These are phyloP conservation scores for Meandrina meandrites DNA, from an alignment of 92 coral and sea anemone species.

Conservation along the genomic window DNA sequence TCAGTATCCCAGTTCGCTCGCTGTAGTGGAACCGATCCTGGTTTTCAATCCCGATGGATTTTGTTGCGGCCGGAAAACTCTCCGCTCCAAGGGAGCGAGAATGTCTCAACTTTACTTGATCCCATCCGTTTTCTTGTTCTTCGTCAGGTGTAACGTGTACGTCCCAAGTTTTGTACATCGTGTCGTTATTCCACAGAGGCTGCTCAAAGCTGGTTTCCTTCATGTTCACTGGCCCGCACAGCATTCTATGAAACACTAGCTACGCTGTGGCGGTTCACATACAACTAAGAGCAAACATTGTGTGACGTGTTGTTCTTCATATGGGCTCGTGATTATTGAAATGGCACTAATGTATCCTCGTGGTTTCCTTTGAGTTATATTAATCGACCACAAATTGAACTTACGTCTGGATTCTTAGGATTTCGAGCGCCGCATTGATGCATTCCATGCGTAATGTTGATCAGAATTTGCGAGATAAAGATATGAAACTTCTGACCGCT, in stretches of 20 bases:
- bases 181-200: constrained; percentile 18
- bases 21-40: constrained; percentile 13
- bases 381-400: constrained; percentile 2
- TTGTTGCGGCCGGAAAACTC: constrained; percentile 39
- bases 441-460: constrained; percentile 7
- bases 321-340: constrained; percentile 33
- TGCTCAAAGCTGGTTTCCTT: constrained; percentile 15
- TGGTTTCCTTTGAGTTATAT: constrained; percentile 19
- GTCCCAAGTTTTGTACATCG: constrained; percentile 37
- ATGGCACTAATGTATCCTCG: constrained; percentile 13
- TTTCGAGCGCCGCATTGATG: background rate
- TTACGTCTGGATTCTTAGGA: constrained; percentile 26
- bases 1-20: constrained; percentile 1
- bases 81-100: constrained; percentile 23
- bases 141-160: background rate
- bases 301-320: constrained; percentile 40
- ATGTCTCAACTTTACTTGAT: constrained; percentile 20
- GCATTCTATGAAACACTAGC: constrained; percentile 12
- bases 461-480: constrained; percentile 2
- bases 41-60: background rate
- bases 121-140: constrained; percentile 20
- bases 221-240: constrained; percentile 32
- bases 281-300: constrained; percentile 24
- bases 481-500: background rate
- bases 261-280: constrained; percentile 36